A percentile compares a stretch with the other conserved stretches of the same genome.
phyloP scores from a whole-genome alignment of 1,140 invertebrate genomes.

The Halictus rubicundus region DNA sequence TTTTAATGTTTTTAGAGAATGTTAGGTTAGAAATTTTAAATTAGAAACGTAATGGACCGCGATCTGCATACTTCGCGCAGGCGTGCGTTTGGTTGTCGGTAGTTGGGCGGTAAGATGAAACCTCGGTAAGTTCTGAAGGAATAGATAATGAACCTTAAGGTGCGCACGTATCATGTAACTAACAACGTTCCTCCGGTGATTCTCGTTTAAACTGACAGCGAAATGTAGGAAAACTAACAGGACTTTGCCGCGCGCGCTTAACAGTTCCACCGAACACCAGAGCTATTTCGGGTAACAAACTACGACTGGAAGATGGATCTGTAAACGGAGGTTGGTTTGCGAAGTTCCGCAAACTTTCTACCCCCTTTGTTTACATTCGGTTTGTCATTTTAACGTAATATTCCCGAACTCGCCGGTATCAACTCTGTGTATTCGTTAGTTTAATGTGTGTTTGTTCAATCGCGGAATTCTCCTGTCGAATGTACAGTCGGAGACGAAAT shows the following conservation, averaged over 20 bases:
- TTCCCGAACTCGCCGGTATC: background rate
- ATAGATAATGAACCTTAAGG: conserved; percentile 3
- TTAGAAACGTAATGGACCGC: too few species aligned
- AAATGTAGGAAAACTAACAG: conserved; percentile 36
- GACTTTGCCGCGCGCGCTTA: conserved; percentile 4
- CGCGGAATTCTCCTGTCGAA: too few species aligned
- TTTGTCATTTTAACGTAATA: background rate
- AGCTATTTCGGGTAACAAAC: conserved; percentile 31
- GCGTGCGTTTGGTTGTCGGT: background rate
- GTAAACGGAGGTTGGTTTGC: conserved; percentile 36
- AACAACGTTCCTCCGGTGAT: background rate
- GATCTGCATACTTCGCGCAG: too few species aligned
- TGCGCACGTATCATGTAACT: conserved; percentile 4
- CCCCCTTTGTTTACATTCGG: conserved; percentile 26
- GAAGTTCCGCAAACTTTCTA: conserved; percentile 33
- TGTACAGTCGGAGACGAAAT: too few species aligned
- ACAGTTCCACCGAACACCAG: conserved; percentile 34
- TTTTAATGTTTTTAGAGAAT: too few species aligned
- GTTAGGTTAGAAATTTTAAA: too few species aligned
- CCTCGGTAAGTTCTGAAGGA: background rate
- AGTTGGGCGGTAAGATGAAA: background rate
- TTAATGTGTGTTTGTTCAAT: background rate
- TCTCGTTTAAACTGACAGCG: conserved; percentile 38
- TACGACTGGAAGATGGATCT: conserved; percentile 37
- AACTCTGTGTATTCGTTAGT: background rate